Percentiles rank a stretch among this genome's conserved stretches.
Conservation (phyloP, 2,888 invertebrate species). For the Ramazzottius varieornatus region DNA sequence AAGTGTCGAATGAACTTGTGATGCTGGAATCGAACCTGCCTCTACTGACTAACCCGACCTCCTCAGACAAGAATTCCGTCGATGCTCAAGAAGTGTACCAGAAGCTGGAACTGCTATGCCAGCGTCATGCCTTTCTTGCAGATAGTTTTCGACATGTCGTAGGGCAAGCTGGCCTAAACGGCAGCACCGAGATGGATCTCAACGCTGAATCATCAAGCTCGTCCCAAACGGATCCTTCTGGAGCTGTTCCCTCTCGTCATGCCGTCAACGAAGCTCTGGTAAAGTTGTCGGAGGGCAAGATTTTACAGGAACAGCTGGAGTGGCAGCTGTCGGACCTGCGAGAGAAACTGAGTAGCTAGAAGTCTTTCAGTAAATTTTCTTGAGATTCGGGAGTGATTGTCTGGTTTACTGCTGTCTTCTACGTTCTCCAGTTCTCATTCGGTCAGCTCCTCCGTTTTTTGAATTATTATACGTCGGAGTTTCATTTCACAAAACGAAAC, state of each 20-base stretch:
- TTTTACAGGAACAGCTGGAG: neutral
- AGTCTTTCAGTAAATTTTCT: too few relatives aligned
- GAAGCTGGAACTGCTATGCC: neutral
- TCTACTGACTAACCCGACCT: neutral
- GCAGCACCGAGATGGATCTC: neutral
- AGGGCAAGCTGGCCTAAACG: neutral
- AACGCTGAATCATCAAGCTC: neutral
- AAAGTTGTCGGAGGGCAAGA: neutral
- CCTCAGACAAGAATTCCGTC: too few relatives aligned
- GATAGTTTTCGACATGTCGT: neutral
- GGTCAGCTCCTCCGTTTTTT: too few relatives aligned
- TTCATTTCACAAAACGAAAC: too few relatives aligned
- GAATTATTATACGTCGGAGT: too few relatives aligned
- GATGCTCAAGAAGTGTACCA: neutral
- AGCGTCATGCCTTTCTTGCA: neutral
- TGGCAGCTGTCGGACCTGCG: neutral
- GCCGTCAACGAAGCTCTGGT: neutral
- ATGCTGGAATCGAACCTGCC: neutral
- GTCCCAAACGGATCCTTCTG: too few relatives aligned
- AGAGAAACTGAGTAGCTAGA: neutral
- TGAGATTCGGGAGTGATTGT: too few relatives aligned
- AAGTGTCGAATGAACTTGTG: neutral
- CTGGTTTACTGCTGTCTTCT: too few relatives aligned
- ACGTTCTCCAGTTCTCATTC: too few relatives aligned
- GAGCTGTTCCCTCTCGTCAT: too few relatives aligned